phyloP scores from a whole-genome alignment of 1,140 invertebrate genomes.

The Cydia pomonella region DNA sequence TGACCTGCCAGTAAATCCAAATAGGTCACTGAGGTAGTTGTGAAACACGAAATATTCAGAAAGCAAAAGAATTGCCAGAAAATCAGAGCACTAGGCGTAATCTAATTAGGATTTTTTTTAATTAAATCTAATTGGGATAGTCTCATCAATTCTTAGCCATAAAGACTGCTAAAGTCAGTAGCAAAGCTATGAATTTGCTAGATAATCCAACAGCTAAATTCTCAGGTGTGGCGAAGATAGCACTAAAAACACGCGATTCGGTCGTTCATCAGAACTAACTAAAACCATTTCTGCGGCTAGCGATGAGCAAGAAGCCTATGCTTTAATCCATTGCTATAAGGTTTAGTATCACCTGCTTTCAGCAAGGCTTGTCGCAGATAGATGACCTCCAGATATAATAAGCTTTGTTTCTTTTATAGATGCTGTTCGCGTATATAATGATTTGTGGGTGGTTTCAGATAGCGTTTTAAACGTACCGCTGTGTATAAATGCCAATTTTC shows the following conservation, averaged over 20 bases:
- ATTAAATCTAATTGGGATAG: not conserved
- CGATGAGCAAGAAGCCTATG: not conserved
- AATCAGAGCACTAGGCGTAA: not conserved
- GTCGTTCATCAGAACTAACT: conserved; percentile 32
- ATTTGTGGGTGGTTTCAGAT: conserved; percentile 28
- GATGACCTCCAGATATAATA: conserved; percentile 32
- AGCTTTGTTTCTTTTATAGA: conserved; percentile 32
- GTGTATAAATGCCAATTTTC: conserved; percentile 11
- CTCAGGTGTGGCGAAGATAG: conserved; percentile 31
- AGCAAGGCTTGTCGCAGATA: conserved; percentile 11
- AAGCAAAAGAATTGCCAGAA: not conserved
- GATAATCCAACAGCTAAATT: conserved; percentile 5
- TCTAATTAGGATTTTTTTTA: not conserved
- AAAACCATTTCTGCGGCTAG: conserved; percentile 21
- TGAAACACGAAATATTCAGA: not conserved
- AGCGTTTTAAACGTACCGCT: not conserved
- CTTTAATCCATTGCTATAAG: conserved; percentile 11
- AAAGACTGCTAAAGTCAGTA: conserved; percentile 21
- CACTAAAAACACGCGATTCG: conserved; percentile 32
- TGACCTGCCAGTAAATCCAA: not conserved
- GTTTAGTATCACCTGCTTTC: not conserved
- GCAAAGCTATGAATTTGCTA: not conserved
- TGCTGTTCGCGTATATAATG: conserved; percentile 27
- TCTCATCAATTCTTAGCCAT: conserved; percentile 20
- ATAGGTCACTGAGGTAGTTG: not conserved